Evolutionary conservation across 64 coral and sea anemone genomes (phyloP).

Genomic region (Cladopsammia gracilis): DNA sequence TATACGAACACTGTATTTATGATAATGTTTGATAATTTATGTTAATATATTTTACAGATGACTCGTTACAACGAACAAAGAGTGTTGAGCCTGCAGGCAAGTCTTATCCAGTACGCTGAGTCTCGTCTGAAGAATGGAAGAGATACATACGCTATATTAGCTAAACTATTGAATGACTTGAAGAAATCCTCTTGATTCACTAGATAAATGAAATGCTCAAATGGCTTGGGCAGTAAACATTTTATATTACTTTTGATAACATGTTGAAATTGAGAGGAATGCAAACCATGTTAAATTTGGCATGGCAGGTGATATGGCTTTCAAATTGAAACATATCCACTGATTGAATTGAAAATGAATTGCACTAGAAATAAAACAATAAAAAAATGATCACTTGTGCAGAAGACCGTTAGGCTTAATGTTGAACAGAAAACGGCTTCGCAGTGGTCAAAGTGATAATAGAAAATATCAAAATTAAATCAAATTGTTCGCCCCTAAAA

Average conservation of each 20-base stretch:
- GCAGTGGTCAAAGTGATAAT: too few relatives aligned
- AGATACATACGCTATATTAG: constrained; percentile 88
- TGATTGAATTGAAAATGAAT: too few relatives aligned
- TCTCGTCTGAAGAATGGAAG: constrained; percentile 90
- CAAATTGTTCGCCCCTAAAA: too few relatives aligned
- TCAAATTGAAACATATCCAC: too few relatives aligned
- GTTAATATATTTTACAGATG: constrained; percentile 59
- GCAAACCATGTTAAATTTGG: too few relatives aligned
- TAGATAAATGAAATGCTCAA: not conserved
- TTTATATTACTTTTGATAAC: not conserved
- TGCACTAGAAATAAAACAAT: too few relatives aligned
- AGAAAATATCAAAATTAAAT: too few relatives aligned
- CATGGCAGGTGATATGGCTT: too few relatives aligned
- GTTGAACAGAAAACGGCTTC: too few relatives aligned
- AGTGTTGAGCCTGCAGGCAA: constrained; percentile 90
- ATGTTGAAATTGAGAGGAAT: too few relatives aligned
- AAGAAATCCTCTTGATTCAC: constrained; percentile 66
- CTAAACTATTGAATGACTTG: constrained; percentile 85
- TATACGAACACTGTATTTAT: not conserved
- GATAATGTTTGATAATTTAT: not conserved
- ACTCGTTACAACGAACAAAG: constrained; percentile 87
- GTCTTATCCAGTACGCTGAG: constrained; percentile 85
- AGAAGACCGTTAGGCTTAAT: too few relatives aligned
- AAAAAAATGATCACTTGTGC: too few relatives aligned
- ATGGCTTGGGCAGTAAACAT: not conserved